phyloP scores from a whole-genome alignment of 2,797 vertebrate genomes.

The Pachyuromys duprasi region DNA sequence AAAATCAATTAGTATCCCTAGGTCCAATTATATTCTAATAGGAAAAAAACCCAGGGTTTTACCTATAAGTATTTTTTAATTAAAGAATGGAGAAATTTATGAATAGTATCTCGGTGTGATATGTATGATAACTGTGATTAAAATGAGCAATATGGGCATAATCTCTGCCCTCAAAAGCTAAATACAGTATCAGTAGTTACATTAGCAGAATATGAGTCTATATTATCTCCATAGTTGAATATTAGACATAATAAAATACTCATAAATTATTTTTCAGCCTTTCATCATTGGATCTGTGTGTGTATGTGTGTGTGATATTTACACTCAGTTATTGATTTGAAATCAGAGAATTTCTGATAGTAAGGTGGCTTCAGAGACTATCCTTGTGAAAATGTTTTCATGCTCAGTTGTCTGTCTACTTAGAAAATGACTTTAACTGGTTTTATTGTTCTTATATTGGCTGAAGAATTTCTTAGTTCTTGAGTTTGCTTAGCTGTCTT shows the following conservation, averaged over 20 bases:
- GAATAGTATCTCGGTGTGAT: not conserved
- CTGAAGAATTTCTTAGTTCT: not conserved
- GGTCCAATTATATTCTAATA: not conserved
- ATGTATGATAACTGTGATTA: not conserved
- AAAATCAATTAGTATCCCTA: conserved; percentile 23
- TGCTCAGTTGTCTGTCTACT: not conserved
- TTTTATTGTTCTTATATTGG: conserved; percentile 63
- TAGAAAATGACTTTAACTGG: conserved; percentile 4
- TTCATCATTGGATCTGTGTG: conserved; percentile 50
- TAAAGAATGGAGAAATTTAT: conserved; percentile 34
- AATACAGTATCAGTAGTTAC: not conserved
- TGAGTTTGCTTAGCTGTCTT: conserved; percentile 60
- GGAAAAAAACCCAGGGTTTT: not conserved
- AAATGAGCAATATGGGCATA: not conserved
- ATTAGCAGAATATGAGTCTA: not conserved
- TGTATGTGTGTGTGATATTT: conserved; percentile 50
- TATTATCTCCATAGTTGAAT: not conserved
- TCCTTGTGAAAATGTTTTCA: conserved; percentile 12
- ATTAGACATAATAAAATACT: conserved; percentile 32
- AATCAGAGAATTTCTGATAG: conserved; percentile 51
- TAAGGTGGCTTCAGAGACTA: conserved; percentile 28
- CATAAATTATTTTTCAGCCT: conserved; percentile 28
- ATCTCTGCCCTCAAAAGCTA: conserved; percentile 29
- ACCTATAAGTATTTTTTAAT: not conserved
- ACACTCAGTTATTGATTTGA: conserved; percentile 72